phyloP scores from a whole-genome alignment of 2,888 invertebrate species.

The Oscheius sp. region DNA sequence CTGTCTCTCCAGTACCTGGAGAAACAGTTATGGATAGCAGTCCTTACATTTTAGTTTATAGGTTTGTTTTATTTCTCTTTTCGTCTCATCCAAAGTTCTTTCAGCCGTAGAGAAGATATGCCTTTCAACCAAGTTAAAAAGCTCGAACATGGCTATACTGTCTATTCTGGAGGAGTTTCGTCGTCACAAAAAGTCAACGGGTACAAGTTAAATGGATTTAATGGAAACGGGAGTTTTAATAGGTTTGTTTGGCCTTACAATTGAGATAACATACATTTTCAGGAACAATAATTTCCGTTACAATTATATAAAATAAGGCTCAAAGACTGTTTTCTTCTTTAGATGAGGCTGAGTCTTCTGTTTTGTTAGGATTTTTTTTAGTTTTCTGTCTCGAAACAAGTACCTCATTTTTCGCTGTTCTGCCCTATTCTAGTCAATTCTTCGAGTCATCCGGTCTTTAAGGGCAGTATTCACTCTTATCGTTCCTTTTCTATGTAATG shows the following conservation, averaged over 20 bases:
- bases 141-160: neutral
- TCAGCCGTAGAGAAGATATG: constrained; percentile 18
- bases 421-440: too few species aligned
- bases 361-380: too few species aligned
- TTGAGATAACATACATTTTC: neutral
- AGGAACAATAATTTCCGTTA: neutral
- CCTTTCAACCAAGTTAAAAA: neutral
- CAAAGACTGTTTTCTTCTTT: too few species aligned
- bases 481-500: too few species aligned
- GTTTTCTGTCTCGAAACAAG: too few species aligned
- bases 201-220: constrained; percentile 4
- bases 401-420: too few species aligned
- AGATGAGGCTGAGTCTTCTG: too few species aligned
- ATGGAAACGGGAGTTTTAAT: constrained; percentile 2
- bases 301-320: too few species aligned
- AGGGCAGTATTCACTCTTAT: too few species aligned
- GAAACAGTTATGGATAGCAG: constrained; percentile 21
- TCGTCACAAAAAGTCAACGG: constrained; percentile 10
- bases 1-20: constrained; percentile 27
- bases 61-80: neutral
- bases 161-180: neutral
- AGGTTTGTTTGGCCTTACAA: constrained; percentile 3
- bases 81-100: neutral
- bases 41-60: constrained; percentile 32
- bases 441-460: too few species aligned